Percentiles rank a stretch among this genome's conserved stretches.
Evolutionary conservation across 2,113 vertebrate species (phyloP).

Genomic region (Dicaeum eximium): DNA sequence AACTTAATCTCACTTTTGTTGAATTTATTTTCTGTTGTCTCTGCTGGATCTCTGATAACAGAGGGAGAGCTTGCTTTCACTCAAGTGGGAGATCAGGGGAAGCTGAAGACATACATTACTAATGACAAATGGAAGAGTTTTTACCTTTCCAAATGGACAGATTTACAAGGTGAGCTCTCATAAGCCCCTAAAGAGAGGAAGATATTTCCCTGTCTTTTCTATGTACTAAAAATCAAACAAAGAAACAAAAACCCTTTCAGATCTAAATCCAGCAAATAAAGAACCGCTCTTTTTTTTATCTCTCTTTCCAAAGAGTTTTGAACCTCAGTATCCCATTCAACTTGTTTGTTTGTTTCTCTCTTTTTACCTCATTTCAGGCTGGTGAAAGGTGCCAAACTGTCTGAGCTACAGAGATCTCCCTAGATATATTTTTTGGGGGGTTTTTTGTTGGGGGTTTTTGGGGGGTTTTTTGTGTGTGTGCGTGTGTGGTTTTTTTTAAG

Average conservation of each 20-base stretch:
- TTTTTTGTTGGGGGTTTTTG: background rate
- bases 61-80: background rate
- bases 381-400: background rate
- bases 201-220: background rate
- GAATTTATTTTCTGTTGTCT: background rate
- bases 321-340: background rate
- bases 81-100: background rate
- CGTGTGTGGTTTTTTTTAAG: background rate
- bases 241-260: slow-evolving; percentile 13
- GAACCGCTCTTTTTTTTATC: background rate
- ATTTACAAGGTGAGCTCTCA: slow-evolving; percentile 37
- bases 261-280: slow-evolving; percentile 28
- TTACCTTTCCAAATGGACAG: background rate
- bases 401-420: background rate
- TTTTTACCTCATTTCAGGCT: background rate
- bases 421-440: background rate
- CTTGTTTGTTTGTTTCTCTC: background rate
- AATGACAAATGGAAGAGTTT: background rate
- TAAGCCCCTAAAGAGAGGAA: background rate
- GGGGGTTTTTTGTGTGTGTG: too few species aligned
- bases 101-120: background rate
- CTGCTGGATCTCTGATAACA: background rate
- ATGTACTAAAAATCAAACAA: background rate
- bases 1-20: background rate
- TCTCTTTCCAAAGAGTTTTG: background rate